Conservation (phyloP, 2,888 invertebrate genomes). For the Neoascia interrupta region DNA sequence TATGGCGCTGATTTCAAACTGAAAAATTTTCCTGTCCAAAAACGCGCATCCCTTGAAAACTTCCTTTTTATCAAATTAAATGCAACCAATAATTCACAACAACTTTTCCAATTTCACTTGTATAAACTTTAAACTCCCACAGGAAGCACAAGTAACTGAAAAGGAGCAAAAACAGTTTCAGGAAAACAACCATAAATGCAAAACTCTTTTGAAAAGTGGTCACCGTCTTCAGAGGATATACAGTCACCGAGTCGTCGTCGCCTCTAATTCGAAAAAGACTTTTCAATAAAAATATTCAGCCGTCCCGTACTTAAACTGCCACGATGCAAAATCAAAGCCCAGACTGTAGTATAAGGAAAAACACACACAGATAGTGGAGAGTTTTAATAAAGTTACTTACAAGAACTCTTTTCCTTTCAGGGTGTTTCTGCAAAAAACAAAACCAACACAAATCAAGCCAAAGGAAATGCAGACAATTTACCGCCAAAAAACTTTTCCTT, state of each 20-base stretch:
- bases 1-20: too few species aligned
- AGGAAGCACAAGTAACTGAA: background rate
- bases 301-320: conserved; percentile 12
- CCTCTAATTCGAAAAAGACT: conserved; percentile 1
- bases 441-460: background rate
- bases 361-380: conserved; percentile 19
- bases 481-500: conserved; percentile 26
- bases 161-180: background rate
- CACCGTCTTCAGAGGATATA: conserved; percentile 7
- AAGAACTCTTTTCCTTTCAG: background rate
- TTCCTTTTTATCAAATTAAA: conserved; percentile 45
- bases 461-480: conserved; percentile 43
- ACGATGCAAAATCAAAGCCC: conserved; percentile 45
- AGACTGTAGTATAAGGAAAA: background rate
- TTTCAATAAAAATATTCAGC: background rate
- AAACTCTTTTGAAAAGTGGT: conserved; percentile 36
- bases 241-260: background rate
- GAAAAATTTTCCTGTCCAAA: too few species aligned
- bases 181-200: conserved; percentile 36
- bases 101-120: conserved; percentile 57
- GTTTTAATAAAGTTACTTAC: conserved; percentile 50
- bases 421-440: background rate
- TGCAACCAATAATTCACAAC: conserved; percentile 40
- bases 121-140: conserved; percentile 17
- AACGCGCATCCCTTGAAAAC: too few species aligned